Evolutionary conservation across 92 coral and sea anemone species (phyloP), one percentile per base, ranked within the genome.

Genomic region (Plumapathes pennacea): DNA sequence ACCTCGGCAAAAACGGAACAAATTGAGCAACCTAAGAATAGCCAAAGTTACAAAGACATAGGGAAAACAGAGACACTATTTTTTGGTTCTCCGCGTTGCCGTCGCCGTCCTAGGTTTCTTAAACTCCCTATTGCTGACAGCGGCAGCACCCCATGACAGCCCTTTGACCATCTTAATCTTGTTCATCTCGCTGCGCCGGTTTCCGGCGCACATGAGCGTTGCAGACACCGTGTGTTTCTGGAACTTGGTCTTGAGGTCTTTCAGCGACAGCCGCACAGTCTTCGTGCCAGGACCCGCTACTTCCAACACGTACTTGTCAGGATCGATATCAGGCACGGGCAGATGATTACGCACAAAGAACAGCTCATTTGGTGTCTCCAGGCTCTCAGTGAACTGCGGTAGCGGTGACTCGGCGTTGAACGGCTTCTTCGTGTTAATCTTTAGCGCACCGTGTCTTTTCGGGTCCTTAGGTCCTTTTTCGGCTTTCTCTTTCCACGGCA

Each of bases 321-420:
- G 61, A 15, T 69, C 76, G 34, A 85, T 59, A 17, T 47, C 51
- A 3, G 91, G 91, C 1, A 85, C 91, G n/a, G 91, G 91, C 5
- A 85, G 74, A 21, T 85, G 91, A 37, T 85, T 85, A 2, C 86
- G 72, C 28, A 85, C 74, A 38, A 79, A 85, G 71, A 79, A 85
- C 22, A 85, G 46, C 40, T 85, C 91, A 32, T 56, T 79, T 0
- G 91, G 91, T 2, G 91, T 85, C 5, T 73, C 23, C 22, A 72
- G 63, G 43, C 32, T 80, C 37, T 85, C 91, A 15, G 78, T 66
- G 30, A 85, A 46, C 5, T 78, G 74, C 46, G 71, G 83, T 38
- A 79, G 54, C 2, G 91, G 91, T 20, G 91, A 86, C 44, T 85
- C 91, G 2, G 83, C 91, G 60, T 85, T 85, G 57, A 85, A 85